Base-by-base conservation (phyloP, 2,113 vertebrate genomes). In the Malurus elegans region DNA sequence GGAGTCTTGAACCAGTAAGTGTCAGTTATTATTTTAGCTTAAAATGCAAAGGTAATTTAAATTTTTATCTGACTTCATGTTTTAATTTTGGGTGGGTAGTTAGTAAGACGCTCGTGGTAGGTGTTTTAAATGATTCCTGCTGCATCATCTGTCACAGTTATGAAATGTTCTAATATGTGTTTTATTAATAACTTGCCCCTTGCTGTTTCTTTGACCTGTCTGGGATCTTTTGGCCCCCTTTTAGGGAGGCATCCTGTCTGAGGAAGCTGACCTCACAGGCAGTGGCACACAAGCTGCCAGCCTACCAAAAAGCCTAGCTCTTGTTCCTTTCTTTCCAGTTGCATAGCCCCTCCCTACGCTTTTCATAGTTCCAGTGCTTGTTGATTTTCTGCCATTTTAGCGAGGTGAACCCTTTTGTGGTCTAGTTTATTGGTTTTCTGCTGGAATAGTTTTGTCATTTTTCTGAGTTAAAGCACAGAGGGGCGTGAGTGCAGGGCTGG, bases 341-440 rank as follows among this genome's bases (percentile, higher is more conserved):
- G 38, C 14, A 51, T 44, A 67, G 75, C 86, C n/a, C 71, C 88
- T 94, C 92, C 92, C 85, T 84, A 26, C 54, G 61, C 40, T 65
- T 58, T 34, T 82, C 57, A 4, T 25, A 32, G 47, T 90, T 80
- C 36, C 24, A 73, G 14, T 62, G 25, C 64, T 83, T 76, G 18
- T 25, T 95, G 91, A 29, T 86, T 94, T 88, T 90, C 92, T 96
- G 67, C 64, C 42, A 44, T 90, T 93, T 93, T 80, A 75, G 45
- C 2, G 19, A 72, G n/a, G 58, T 61, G 67, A 66, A 44, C 56
- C 26, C 67, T 65, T 79, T 26, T 65, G 19, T 62, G 2, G 1
- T 42, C 32, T 47, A 4, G 26, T 88, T 86, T 29, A 8, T 61
- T 2, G 0, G 38, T 58, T 86, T 85, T 62, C 20, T 85, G 50